Percentiles rank a stretch among this genome's conserved stretches.
These are phyloP conservation scores for Chaetoderma sp. DNA, from an alignment of 2,888 invertebrate genomes.

Conservation along the genomic window DNA sequence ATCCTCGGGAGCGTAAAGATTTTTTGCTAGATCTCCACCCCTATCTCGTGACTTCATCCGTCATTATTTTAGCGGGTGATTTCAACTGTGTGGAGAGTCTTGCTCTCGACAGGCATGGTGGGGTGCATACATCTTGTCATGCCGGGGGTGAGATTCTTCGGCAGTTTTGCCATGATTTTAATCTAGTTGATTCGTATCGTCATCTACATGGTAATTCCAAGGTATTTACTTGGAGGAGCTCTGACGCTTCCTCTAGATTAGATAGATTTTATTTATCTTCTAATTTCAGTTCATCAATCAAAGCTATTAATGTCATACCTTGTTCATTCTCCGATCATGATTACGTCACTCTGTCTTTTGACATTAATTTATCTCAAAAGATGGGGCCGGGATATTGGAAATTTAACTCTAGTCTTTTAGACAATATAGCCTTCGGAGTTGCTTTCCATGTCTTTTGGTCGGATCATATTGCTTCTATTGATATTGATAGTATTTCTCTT, in stretches of 20 bases:
- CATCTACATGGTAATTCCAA: background rate
- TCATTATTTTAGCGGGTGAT: constrained; percentile 8
- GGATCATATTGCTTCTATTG: background rate
- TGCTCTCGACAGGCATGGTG: constrained; percentile 3
- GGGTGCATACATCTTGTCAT: background rate
- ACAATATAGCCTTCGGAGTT: background rate
- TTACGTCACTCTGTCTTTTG: background rate
- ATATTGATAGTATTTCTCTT: background rate
- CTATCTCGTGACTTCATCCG: background rate
- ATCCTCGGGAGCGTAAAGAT: background rate
- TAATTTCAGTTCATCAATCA: background rate
- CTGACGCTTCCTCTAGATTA: background rate
- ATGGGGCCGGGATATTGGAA: constrained; percentile 13
- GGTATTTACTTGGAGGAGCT: background rate
- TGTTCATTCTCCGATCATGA: constrained; percentile 9
- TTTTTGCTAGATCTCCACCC: background rate
- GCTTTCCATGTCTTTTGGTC: background rate
- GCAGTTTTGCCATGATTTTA: background rate
- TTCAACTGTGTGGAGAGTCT: constrained; percentile 3
- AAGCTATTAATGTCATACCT: background rate
- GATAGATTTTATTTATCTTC: constrained; percentile 10
- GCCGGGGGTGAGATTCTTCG: background rate
- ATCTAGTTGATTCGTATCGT: background rate
- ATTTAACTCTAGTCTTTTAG: constrained; percentile 3
- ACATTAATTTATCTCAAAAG: background rate